Conservation (phyloP, 1,140 invertebrate species). For the Trialeurodes vaporariorum region DNA sequence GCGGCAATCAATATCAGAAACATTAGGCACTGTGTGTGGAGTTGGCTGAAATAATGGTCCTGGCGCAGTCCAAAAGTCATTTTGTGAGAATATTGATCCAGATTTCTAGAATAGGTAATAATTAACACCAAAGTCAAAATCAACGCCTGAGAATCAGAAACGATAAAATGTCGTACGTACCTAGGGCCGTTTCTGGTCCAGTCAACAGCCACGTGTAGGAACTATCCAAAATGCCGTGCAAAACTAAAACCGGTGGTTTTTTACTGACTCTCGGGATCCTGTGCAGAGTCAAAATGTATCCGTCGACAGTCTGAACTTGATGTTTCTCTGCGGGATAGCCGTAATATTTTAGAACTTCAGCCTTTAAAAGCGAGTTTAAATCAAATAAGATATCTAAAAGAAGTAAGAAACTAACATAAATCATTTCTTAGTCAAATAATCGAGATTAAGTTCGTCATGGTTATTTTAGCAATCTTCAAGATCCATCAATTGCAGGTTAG, state of each 20-base stretch:
- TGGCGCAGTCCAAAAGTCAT: too few species aligned
- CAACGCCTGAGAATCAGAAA: neutral
- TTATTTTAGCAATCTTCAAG: too few species aligned
- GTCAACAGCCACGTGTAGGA: constrained; percentile 43
- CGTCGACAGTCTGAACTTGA: constrained; percentile 44
- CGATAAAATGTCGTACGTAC: constrained; percentile 25
- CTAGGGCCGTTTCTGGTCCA: constrained; percentile 37
- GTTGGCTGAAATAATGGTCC: too few species aligned
- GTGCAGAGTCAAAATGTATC: constrained; percentile 45
- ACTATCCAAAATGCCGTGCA: constrained; percentile 43
- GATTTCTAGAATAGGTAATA: too few species aligned
- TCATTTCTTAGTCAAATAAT: too few species aligned
- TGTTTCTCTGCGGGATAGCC: constrained; percentile 28
- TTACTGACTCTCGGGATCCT: constrained; percentile 38
- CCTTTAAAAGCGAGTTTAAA: constrained; percentile 11
- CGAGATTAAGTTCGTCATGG: too few species aligned
- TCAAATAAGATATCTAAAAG: neutral
- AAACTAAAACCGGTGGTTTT: constrained; percentile 37
- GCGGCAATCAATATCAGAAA: too few species aligned
- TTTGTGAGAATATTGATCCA: too few species aligned
- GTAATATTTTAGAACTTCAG: constrained; percentile 17
- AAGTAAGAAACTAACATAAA: too few species aligned
- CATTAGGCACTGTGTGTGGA: too few species aligned
- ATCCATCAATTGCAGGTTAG: too few species aligned
- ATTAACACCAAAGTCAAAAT: too few species aligned